Evolutionary conservation across 2,888 invertebrate species (phyloP).

Genomic region (Dilophus febrilis): DNA sequence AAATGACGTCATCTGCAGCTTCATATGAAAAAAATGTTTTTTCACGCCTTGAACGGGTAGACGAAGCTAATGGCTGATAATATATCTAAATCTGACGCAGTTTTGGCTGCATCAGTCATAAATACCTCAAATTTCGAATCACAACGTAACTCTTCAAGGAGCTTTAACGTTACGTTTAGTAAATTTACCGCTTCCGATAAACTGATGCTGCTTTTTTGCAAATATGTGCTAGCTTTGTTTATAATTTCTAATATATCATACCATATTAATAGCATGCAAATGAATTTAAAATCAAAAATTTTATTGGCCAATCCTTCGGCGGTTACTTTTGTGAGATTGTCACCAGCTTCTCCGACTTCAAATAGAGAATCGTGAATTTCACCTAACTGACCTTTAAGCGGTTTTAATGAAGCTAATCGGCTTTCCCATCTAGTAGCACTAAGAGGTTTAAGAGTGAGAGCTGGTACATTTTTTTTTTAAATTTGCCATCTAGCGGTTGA

Average conservation of each 20-base stretch:
- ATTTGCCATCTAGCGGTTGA: conserved; percentile 6
- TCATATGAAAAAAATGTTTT: neutral
- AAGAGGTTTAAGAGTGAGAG: conserved; percentile 2
- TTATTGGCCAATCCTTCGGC: conserved; percentile 5
- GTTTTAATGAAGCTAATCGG: conserved; percentile 5
- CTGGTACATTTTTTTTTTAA: conserved; percentile 2
- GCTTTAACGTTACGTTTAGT: neutral
- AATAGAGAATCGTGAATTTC: conserved; percentile 3
- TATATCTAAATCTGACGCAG: conserved; percentile 5
- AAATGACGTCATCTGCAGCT: neutral
- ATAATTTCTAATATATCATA: conserved; percentile 6
- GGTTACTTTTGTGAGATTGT: neutral
- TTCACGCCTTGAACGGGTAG: neutral
- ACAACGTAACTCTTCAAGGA: neutral
- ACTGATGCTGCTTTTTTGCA: neutral
- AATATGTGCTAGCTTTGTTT: conserved; percentile 3
- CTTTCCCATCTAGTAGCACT: conserved; percentile 6
- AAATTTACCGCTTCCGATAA: neutral
- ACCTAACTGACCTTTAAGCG: conserved; percentile 1
- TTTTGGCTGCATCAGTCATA: conserved; percentile 4
- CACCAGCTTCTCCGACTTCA: conserved; percentile 3
- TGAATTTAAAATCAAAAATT: conserved; percentile 5
- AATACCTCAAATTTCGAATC: conserved; percentile 2
- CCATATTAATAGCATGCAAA: conserved; percentile 5
- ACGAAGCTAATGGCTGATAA: conserved; percentile 3